Conservation (phyloP, 1,140 invertebrate species). For the Drosophila subobscura region DNA sequence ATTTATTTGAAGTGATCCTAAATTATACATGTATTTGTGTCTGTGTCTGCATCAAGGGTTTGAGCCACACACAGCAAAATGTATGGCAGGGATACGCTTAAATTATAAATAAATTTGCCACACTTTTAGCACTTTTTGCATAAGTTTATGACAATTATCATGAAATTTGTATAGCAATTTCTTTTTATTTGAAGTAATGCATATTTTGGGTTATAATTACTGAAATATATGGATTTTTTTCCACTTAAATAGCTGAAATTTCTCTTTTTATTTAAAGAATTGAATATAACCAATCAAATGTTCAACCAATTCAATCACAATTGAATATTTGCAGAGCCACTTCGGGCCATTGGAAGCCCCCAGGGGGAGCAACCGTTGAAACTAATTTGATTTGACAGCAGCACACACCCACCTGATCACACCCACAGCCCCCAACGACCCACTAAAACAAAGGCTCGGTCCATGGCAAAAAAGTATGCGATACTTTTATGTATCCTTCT, state of each 20-base stretch:
- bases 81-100: slow-evolving; percentile 22
- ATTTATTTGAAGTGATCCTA: slow-evolving; percentile 75
- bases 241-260: too few relatives aligned
- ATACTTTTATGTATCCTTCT: slow-evolving; percentile 12
- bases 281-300: too few relatives aligned
- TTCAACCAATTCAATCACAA: too few relatives aligned
- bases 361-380: slow-evolving; percentile 18
- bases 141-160: not conserved
- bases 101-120: slow-evolving; percentile 34
- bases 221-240: too few relatives aligned
- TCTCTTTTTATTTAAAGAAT: too few relatives aligned
- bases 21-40: slow-evolving; percentile 53
- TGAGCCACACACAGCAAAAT: slow-evolving; percentile 4
- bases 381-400: slow-evolving; percentile 49
- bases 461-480: slow-evolving; percentile 33
- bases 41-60: slow-evolving; percentile 7
- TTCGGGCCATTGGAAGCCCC: too few relatives aligned
- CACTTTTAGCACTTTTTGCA: too few relatives aligned
- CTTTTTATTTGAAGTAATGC: too few relatives aligned
- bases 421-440: not conserved
- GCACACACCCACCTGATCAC: slow-evolving; percentile 16
- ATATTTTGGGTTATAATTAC: too few relatives aligned
- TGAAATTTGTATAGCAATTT: not conserved
- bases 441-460: slow-evolving; percentile 2
- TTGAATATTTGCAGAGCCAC: too few relatives aligned